Base-by-base conservation (phyloP, 2,888 invertebrate genomes). In the Dicroscelio sp. region DNA sequence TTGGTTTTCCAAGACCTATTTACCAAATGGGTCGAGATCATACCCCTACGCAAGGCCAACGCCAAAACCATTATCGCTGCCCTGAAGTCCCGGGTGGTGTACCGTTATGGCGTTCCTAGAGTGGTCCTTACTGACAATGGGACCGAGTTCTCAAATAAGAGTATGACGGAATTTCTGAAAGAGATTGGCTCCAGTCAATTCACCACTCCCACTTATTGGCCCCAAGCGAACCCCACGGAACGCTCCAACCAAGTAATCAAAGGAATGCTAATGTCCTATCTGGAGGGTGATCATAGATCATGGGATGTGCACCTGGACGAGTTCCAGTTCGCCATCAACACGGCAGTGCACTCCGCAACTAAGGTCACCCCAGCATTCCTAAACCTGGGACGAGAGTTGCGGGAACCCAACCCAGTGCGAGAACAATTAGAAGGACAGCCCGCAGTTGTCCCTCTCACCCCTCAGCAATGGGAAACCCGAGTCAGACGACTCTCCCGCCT, bases 181-280 rank as follows among this genome's bases (percentile, higher is more conserved):
- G 75, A 76, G 25, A 17, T 65, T n/a, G 84, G 83, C 20, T 17
- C 83, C 14, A 31, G 38, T 1, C 84, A 84, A 2, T 75, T 63
- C 43, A 71, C 60, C 6, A 83, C 71, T 14, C 43, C 71, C 17
- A 23, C 83, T 3, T 83, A 83, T 23, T 76, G 76, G 65, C 65
- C 76, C 5, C 76, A 76, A 38, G 78, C 69, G 0, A 78, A 69
- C 25, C 63, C 76, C 52, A 76, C 55, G n/a, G 76, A 78, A 33
- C 25, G 60, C 4, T 76, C 60, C 0, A 86, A 79, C 52, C 67
- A 73, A 27, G 79, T 86, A 8, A 79, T 86, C 1, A 80, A 86
- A 55, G 78, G 52, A 27, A 80, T 80, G 52, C 30, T 86, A 8
- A 79, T 78, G 79, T 20, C 52, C 27, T 73, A n/a, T 14, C 17